Base-by-base conservation (phyloP, 2,113 vertebrate genomes). In the Solea solea region DNA sequence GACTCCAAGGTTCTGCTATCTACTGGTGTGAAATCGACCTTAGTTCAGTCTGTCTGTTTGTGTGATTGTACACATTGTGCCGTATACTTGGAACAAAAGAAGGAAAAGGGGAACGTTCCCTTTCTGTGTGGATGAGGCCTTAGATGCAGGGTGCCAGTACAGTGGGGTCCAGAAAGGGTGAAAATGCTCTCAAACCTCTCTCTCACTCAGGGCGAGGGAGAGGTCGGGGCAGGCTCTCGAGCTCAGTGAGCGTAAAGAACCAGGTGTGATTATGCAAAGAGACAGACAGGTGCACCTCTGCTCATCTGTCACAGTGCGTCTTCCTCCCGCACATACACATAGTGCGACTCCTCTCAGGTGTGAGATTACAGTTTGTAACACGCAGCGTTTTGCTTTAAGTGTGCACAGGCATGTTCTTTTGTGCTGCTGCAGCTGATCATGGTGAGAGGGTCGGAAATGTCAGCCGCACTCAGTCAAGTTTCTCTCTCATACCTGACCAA, bases 311-410 rank as follows among this genome's bases (percentile, higher is more conserved):
- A 76, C 65, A n/a, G 46, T 46, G 58, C 1, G 66, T 81, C 51
- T 76, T 73, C 83, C 72, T 86, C 64, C 53, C 7, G 72, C 40
- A 49, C 45, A 39, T 28, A 56, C 46, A 44, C 83, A 86, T 88
- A 89, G 59, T 88, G 81, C 83, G 73, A 72, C 76, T 90, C 82
- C 78, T 83, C 77, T 89, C 68, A 57, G 75, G 76, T 91, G 91
- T 90, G 89, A 90, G 79, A 91, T 89, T 90, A 92, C 89, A 86
- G 88, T 92, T 93, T 92, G 90, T 91, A 82, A 89, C 88, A 87
- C 55, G 78, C 78, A 80, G 72, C 82, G 44, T 73, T 65, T 81
- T 74, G 49, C 12, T 60, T 25, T 9, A 72, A 74, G 84, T 87
- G 65, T 46, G 83, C 64, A 46, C 44, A 50, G 91, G 76, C 92